phyloP scores from a whole-genome alignment of 2,797 vertebrate genomes.

The Microchirus variegatus region DNA sequence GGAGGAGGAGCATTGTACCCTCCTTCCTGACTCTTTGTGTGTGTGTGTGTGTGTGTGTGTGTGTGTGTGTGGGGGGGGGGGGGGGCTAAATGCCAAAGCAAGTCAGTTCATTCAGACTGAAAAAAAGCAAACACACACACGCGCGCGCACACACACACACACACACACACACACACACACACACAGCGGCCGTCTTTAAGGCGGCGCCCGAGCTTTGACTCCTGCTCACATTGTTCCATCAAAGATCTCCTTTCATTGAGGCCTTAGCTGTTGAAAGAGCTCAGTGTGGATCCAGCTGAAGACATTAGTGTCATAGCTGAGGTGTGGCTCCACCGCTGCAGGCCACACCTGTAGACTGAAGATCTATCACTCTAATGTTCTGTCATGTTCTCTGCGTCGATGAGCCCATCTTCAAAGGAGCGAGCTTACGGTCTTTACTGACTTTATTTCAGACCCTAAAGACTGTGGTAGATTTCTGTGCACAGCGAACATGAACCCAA shows the following conservation, averaged over 20 bases:
- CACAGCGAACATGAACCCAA: too few relatives aligned
- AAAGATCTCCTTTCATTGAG: constrained; percentile 74
- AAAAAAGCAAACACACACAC: constrained; percentile 35
- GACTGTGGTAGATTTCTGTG: too few relatives aligned
- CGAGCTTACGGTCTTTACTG: too few relatives aligned
- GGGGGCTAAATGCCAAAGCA: constrained; percentile 48
- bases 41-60: constrained; percentile 46
- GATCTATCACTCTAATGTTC: constrained; percentile 71
- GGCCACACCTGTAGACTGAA: constrained; percentile 66
- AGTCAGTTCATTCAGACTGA: constrained; percentile 23
- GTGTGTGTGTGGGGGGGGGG: constrained; percentile 58
- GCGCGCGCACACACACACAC: constrained; percentile 18
- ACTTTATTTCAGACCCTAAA: too few relatives aligned
- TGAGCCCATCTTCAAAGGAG: too few relatives aligned
- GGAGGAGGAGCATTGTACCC: constrained; percentile 81
- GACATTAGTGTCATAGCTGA: constrained; percentile 72
- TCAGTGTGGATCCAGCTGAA: constrained; percentile 67
- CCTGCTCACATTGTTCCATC: constrained; percentile 71
- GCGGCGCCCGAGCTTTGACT: constrained; percentile 66
- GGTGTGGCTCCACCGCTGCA: constrained; percentile 60
- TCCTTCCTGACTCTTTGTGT: constrained; percentile 83
- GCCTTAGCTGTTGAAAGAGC: constrained; percentile 74
- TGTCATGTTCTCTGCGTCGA: too few relatives aligned
- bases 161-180: constrained; percentile 29
- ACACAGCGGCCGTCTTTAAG: constrained; percentile 64